Base-by-base conservation (phyloP, 2,888 invertebrate species). In the Plebejus argus region DNA sequence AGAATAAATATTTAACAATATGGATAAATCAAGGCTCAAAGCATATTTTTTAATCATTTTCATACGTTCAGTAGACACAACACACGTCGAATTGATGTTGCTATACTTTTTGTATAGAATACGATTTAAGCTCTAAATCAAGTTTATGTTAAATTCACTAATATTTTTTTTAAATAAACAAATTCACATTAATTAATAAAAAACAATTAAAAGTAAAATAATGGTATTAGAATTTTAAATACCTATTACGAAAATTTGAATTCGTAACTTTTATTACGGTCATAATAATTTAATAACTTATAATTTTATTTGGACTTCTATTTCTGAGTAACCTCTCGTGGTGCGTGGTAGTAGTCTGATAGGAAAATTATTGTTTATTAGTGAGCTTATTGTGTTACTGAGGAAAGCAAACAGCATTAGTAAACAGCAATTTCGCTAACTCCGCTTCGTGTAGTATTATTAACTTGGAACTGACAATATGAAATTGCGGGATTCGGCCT, bases 401-500 rank as follows among this genome's bases (percentile, higher is more conserved):
- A 39, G 53, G 23, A 53, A 74, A 74, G 33, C 28, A 74, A 74
- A 74, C 18, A 28, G 6, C 74, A 49, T 74, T 74, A 15, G 23
- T 74, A 53, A 53, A 74, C 72, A 72, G 23, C 28, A 49, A 74
- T 74, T 53, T 74, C 23, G 28, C 49, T 53, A 28, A 74, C 49
- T 72, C 45, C 20, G 23, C 0, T 20, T 23, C 49, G 49, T 53
- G 49, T 49, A 28, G 23, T 45, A 8, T 66, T 66, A 49, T 74
- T 74, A 74, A 28, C 49, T 53, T 49, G 28, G 8, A 74, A 74
- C 53, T 53, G 39, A 74, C 74, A 74, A 74, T 74, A 74, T 74
- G 74, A 53, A 53, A 53, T 74, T 53, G 15, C 23, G 74, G 53
- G 10, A 49, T 28, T 23, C 18, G 28, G 74, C 49, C 74, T 49